Evolutionary conservation across 2,888 invertebrate genomes (phyloP).

Genomic region (Callyntrura sp.): DNA sequence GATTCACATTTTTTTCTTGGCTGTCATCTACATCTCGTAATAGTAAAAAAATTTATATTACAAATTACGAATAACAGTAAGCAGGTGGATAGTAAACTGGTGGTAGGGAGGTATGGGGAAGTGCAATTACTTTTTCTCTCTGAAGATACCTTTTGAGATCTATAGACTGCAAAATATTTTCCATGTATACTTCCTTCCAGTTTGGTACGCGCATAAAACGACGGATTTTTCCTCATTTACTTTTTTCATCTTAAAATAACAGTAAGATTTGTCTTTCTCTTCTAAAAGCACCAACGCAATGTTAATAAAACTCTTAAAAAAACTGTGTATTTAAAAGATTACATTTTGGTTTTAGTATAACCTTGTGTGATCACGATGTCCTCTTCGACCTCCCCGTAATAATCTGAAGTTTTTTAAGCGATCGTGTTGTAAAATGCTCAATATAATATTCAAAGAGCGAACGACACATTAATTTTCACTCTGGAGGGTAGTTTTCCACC

Average conservation of each 20-base stretch:
- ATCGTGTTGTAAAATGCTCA: slow-evolving; percentile 55
- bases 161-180: no score
- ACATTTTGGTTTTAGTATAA: background rate
- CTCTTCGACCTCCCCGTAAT: background rate
- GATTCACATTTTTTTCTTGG: slow-evolving; percentile 61
- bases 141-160: no score
- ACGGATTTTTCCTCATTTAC: slow-evolving; percentile 8
- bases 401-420: background rate
- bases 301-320: slow-evolving; percentile 21
- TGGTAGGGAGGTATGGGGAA: slow-evolving; percentile 29
- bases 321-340: slow-evolving; percentile 40
- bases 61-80: no score
- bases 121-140: slow-evolving; percentile 31
- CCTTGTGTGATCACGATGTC: slow-evolving; percentile 5
- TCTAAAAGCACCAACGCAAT: slow-evolving; percentile 19
- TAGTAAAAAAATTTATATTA: no score
- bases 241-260: background rate
- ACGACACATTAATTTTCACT: slow-evolving; percentile 77
- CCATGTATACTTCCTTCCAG: no score
- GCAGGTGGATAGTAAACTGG: slow-evolving; percentile 28
- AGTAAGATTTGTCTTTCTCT: slow-evolving; percentile 11
- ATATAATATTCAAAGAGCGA: slow-evolving; percentile 76
- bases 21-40: no score
- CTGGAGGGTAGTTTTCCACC: slow-evolving; percentile 69
- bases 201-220: slow-evolving; percentile 67